A percentile compares a stretch with the other conserved stretches of the same genome.
phyloP scores from a whole-genome alignment of 1,140 invertebrate species.

The Cherax destructor region DNA sequence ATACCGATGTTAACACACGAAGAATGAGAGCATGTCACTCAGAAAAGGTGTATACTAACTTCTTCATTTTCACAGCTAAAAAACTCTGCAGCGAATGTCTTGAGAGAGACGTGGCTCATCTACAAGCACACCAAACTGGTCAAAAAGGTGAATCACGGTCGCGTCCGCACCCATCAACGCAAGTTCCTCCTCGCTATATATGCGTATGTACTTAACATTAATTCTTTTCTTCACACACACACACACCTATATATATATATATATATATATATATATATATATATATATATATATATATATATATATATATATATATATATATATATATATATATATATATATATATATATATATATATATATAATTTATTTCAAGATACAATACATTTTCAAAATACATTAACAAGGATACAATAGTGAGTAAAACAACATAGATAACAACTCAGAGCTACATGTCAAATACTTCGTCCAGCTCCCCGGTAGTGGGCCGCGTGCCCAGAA shows the following conservation, averaged over 20 bases:
- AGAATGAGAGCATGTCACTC: too few species aligned
- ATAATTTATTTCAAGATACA: too few species aligned
- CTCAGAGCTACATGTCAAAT: too few species aligned
- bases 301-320: constrained; percentile 1
- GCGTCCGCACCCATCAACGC: constrained; percentile 97
- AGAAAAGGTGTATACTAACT: not conserved
- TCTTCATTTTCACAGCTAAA: constrained; percentile 85
- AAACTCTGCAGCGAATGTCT: constrained; percentile 99
- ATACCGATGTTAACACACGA: too few species aligned
- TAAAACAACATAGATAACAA: too few species aligned
- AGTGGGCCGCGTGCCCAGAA: too few species aligned
- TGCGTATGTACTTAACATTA: constrained; percentile 86
- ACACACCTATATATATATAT: not conserved
- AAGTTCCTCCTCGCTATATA: constrained; percentile 99
- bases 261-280: constrained; percentile 31
- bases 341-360: too few species aligned
- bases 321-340: not conserved
- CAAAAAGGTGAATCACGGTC: constrained; percentile 95
- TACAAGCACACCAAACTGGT: constrained; percentile 99
- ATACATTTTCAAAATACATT: too few species aligned
- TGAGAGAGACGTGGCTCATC: constrained; percentile 99
- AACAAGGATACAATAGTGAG: too few species aligned
- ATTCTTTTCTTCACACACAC: too few species aligned
- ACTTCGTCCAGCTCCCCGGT: too few species aligned
- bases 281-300: constrained; percentile 8